Base-by-base conservation (phyloP, 1,140 invertebrate species). In the Heliothis virescens region DNA sequence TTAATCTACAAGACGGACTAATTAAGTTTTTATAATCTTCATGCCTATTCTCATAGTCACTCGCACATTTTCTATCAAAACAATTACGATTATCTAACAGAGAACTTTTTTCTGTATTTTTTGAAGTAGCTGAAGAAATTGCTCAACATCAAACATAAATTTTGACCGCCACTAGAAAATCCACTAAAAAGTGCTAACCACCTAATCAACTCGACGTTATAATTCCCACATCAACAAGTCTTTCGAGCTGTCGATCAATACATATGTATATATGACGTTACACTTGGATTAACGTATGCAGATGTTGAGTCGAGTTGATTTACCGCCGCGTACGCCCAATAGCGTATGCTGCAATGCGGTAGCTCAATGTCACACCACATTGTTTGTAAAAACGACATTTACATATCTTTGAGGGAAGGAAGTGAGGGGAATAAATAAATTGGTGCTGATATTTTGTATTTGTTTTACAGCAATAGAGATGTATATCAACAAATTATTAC, bases 281-380 rank as follows among this genome's bases (percentile, higher is more conserved):
- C 67, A 55, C 26, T 72, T 57, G 69, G 50, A 72, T 57, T 55
- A 72, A 72, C 52, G 53, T 16, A 16, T 72, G 26, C 69, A n/a
- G 69, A 71, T 72, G 69, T 72, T 72, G 69, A 57, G 69, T 16
- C 29, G 4, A 57, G 69, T 34, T 72, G 69, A 72, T 72, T 72
- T 72, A 72, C 69, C 52, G 52, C 69, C 29, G 53, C 69, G 69
- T 57, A 72, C 57, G 41, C 69, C 69, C 69, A 72, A 72, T 72
- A 72, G 69, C 69, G 69, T 57, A 55, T 57, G 69, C 69, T 72
- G 69, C 69, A 72, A 72, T 72, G 69, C 69, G 69, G 69, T 72
- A 72, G 52, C 52, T 57, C 57, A 72, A 52, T 72, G 69, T 72
- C 69, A 72, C 69, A 72, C 52, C 67, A 53, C 67, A 71, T 71